A percentile compares a stretch with the other conserved stretches of the same genome.
Evolutionary conservation across 2,888 invertebrate species (phyloP).

Genomic region (Zelleria hepariella): DNA sequence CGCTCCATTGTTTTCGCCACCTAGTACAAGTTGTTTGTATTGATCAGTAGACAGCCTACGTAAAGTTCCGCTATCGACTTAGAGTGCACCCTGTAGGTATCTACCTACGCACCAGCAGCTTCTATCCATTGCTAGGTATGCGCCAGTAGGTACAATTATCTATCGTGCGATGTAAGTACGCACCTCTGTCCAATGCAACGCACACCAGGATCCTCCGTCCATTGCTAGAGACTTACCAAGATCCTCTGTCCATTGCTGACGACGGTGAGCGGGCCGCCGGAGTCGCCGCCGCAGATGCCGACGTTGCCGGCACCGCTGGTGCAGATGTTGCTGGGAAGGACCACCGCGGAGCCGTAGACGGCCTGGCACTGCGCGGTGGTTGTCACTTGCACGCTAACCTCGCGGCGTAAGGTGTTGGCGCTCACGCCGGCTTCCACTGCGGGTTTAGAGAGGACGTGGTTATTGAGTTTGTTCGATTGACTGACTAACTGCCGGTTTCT

Average conservation of each 20-base stretch:
- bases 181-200: no score
- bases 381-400: conserved; percentile 33
- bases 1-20: no score
- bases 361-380: conserved; percentile 23
- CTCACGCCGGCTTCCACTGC: background rate
- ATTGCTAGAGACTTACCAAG: no score
- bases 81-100: no score
- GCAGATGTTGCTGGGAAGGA: conserved; percentile 26
- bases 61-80: no score
- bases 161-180: no score
- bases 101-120: no score
- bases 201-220: background rate
- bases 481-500: no score
- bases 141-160: no score
- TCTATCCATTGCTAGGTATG: no score
- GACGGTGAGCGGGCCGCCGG: conserved; percentile 22
- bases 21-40: no score
- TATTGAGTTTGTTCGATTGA: background rate
- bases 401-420: background rate
- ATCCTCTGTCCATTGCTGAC: conserved; percentile 8
- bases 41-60: no score
- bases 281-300: conserved; percentile 40
- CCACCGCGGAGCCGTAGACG: conserved; percentile 20
- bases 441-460: background rate
- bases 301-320: conserved; percentile 34